A percentile compares a stretch with the other conserved stretches of the same genome.
These are phyloP conservation scores for Lepidotrigona ventralis DNA, from an alignment of 1,140 invertebrate species.

Conservation along the genomic window DNA sequence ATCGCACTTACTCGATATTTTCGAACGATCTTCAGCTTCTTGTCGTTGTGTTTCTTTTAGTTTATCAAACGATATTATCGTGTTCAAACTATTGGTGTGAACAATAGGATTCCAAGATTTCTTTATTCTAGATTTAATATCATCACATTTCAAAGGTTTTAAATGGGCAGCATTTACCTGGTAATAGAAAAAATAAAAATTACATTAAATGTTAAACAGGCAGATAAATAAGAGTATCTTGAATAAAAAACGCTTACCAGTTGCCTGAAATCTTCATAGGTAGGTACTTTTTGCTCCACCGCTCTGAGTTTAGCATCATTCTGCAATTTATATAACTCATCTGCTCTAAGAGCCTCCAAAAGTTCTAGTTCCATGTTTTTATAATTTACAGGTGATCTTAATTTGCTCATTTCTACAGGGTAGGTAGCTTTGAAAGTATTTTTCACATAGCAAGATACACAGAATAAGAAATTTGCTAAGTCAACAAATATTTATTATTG, in stretches of 20 bases:
- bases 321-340: slow-evolving; percentile 81
- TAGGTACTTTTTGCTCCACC: slow-evolving; percentile 79
- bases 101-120: slow-evolving; percentile 62
- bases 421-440: background rate
- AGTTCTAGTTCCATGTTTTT: slow-evolving; percentile 75
- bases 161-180: slow-evolving; percentile 77
- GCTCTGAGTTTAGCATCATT: slow-evolving; percentile 84
- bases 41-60: background rate
- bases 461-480: background rate
- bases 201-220: background rate
- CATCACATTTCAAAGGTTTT: slow-evolving; percentile 65
- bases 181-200: slow-evolving; percentile 8
- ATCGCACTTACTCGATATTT: background rate
- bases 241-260: slow-evolving; percentile 64
- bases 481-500: background rate
- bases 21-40: background rate
- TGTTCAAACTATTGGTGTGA: background rate
- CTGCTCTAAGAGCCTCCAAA: slow-evolving; percentile 74
- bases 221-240: background rate
- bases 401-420: slow-evolving; percentile 46
- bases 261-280: slow-evolving; percentile 82
- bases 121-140: slow-evolving; percentile 57
- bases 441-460: background rate
- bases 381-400: slow-evolving; percentile 71
- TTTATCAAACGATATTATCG: background rate